phyloP scores from a whole-genome alignment of 2,888 invertebrate species.

The Drosophila kambysellisi region DNA sequence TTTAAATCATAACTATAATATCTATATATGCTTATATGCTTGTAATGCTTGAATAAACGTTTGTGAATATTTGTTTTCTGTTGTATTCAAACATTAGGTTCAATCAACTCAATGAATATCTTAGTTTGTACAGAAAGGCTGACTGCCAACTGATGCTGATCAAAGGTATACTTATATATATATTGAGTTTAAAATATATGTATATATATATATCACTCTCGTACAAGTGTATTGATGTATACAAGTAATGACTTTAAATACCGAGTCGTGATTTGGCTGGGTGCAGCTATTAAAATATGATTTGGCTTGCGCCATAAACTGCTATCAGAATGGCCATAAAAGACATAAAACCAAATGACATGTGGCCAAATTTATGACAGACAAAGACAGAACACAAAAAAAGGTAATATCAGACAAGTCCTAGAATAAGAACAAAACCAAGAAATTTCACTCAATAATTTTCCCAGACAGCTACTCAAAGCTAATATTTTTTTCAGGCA shows the following conservation, averaged over 20 bases:
- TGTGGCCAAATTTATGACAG: constrained; percentile 55
- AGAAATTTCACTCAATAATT: constrained; percentile 26
- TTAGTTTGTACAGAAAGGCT: not conserved
- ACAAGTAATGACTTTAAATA: constrained; percentile 7
- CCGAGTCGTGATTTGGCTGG: constrained; percentile 1
- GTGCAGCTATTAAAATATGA: constrained; percentile 61
- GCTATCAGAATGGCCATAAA: constrained; percentile 52
- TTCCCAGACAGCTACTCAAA: constrained; percentile 22
- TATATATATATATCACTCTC: too few relatives aligned
- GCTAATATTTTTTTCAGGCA: constrained; percentile 39
- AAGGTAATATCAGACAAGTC: constrained; percentile 8
- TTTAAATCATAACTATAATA: not conserved
- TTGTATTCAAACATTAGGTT: not conserved
- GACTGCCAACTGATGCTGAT: not conserved
- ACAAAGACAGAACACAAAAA: constrained; percentile 15
- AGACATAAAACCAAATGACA: constrained; percentile 62
- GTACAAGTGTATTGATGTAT: not conserved
- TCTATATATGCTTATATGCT: not conserved
- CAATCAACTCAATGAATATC: not conserved
- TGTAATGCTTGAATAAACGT: not conserved
- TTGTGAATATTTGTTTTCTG: not conserved
- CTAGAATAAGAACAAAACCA: not conserved
- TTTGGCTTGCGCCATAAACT: constrained; percentile 40
- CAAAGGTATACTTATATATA: not conserved
- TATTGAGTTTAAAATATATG: too few relatives aligned